Percentiles rank a stretch among this genome's conserved stretches.
phyloP scores from a whole-genome alignment of 2,113 vertebrate species.

The Meriones unguiculatus region DNA sequence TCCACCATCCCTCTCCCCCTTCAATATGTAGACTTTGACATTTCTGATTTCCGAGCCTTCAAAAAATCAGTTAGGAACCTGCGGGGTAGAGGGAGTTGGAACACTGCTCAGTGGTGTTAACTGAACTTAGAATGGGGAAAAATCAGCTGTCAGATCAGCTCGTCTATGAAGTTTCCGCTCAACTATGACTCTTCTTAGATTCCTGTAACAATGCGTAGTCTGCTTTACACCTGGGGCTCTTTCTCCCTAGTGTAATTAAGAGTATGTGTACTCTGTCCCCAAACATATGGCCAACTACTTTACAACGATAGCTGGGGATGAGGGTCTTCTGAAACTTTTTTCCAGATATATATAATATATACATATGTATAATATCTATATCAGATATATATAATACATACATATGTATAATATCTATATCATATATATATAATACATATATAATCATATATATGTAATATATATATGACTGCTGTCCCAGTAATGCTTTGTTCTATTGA shows the following conservation, averaged over 20 bases:
- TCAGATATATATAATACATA: neutral
- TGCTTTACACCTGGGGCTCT: neutral
- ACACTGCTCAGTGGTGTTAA: neutral
- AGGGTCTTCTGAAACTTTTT: conserved; percentile 53
- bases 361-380: too few relatives aligned
- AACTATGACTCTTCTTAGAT: neutral
- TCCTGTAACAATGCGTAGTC: neutral
- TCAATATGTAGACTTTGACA: neutral
- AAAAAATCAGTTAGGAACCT: neutral
- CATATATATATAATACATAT: too few relatives aligned
- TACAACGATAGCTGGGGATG: too few relatives aligned
- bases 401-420: too few relatives aligned
- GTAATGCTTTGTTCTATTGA: neutral
- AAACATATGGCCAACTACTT: conserved; percentile 18
- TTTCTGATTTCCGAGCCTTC: neutral
- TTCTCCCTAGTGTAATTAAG: neutral
- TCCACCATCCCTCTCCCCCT: accelerated
- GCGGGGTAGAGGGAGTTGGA: too few relatives aligned
- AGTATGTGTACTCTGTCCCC: neutral
- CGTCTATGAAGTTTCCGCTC: neutral
- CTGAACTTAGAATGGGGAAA: neutral
- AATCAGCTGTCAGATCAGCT: neutral
- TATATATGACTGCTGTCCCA: neutral
- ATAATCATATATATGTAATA: too few relatives aligned
- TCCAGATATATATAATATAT: neutral